These are phyloP conservation scores for Oxycera nigricornis DNA, from an alignment of 2,888 invertebrate species.

Conservation along the genomic window DNA sequence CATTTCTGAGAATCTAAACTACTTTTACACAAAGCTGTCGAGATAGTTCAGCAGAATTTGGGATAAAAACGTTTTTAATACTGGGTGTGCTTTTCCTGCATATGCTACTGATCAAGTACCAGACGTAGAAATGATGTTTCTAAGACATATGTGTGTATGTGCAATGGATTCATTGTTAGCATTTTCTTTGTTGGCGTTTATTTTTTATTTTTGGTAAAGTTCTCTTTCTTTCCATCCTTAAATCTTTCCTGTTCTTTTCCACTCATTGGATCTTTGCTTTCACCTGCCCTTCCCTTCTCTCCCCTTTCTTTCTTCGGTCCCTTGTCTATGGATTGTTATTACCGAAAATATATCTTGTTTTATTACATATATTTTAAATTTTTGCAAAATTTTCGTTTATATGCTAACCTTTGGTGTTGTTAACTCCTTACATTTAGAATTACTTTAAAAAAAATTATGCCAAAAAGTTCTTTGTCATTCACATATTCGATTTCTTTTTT, in stretches of 20 bases:
- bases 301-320: background rate
- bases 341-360: slow-evolving; percentile 39
- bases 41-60: slow-evolving; percentile 44
- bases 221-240: background rate
- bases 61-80: slow-evolving; percentile 47
- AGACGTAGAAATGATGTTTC: slow-evolving; percentile 19
- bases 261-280: background rate
- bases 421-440: slow-evolving; percentile 36
- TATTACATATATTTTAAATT: slow-evolving; percentile 26
- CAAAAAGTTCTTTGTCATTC: slow-evolving; percentile 39
- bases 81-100: slow-evolving; percentile 45
- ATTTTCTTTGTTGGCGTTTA: slow-evolving; percentile 5
- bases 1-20: slow-evolving; percentile 20
- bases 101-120: slow-evolving; percentile 19
- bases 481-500: too few species aligned
- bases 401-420: slow-evolving; percentile 46
- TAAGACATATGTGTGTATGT: slow-evolving; percentile 28
- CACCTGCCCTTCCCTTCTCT: background rate
- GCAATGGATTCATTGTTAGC: slow-evolving; percentile 2
- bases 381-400: slow-evolving; percentile 41
- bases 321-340: slow-evolving; percentile 37
- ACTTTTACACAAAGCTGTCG: background rate
- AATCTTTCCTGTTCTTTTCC: too few species aligned
- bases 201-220: background rate
- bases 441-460: slow-evolving; percentile 39